Evolutionary conservation across 2,113 vertebrate species (phyloP).

Genomic region (Callaeas wilsoni): DNA sequence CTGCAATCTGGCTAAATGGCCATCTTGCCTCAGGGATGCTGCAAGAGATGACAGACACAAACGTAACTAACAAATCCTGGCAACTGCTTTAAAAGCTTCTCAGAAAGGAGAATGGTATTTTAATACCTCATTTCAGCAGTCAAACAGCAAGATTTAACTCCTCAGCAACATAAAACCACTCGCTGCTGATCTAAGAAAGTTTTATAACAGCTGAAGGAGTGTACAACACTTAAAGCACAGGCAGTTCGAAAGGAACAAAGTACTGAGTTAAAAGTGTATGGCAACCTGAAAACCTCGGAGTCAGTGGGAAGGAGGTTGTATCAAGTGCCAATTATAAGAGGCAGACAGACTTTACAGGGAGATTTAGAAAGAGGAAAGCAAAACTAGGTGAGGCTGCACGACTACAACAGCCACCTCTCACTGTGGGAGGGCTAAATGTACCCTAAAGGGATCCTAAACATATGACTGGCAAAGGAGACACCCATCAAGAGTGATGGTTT

Average conservation of each 20-base stretch:
- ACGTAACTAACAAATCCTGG: background rate
- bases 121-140: background rate
- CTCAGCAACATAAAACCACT: background rate
- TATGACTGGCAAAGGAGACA: background rate
- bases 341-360: background rate
- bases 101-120: background rate
- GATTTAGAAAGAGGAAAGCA: background rate
- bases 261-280: background rate
- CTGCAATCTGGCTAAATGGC: conserved; percentile 70
- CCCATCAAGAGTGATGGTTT: background rate
- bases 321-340: background rate
- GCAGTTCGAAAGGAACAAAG: background rate
- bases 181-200: background rate
- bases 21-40: conserved; percentile 64
- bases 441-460: background rate
- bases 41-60: conserved; percentile 39
- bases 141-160: background rate
- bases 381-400: background rate
- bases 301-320: background rate
- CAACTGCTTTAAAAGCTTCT: background rate
- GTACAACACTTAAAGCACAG: background rate
- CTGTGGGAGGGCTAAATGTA: background rate
- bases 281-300: background rate
- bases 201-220: background rate
- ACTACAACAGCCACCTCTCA: background rate